A percentile compares a stretch with the other conserved stretches of the same genome.
These are phyloP conservation scores for Ceratotherium simum DNA, from an alignment of 2,113 vertebrate genomes.

Conservation along the genomic window DNA sequence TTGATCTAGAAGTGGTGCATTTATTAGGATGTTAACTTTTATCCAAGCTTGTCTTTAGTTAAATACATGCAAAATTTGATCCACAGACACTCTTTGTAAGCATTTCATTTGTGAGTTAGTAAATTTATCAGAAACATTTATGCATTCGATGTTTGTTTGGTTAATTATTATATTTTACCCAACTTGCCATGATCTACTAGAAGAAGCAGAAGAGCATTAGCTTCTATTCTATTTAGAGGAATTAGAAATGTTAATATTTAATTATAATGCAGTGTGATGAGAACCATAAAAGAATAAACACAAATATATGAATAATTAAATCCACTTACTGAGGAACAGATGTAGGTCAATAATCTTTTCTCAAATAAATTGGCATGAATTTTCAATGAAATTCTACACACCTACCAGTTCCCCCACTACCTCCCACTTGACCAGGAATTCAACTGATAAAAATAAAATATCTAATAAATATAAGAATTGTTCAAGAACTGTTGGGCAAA, in stretches of 20 bases:
- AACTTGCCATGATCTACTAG: not conserved
- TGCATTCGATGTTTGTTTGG: not conserved
- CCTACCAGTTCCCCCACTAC: not conserved
- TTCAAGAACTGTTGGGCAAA: not conserved
- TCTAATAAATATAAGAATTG: not conserved
- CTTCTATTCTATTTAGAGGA: not conserved
- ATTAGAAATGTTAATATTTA: not conserved
- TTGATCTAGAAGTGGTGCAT: not conserved
- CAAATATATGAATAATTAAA: not conserved
- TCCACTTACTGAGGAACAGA: not conserved
- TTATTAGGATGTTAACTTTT: not conserved
- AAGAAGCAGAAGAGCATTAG: not conserved
- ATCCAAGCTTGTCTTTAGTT: not conserved
- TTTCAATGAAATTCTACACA: not conserved
- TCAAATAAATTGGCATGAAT: not conserved
- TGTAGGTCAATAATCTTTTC: not conserved
- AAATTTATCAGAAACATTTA: not conserved
- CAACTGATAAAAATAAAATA: not conserved
- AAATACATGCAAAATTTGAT: not conserved
- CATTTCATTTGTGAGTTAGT: constrained; percentile 29
- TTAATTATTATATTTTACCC: not conserved
- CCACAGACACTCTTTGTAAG: not conserved
- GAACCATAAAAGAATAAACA: not conserved
- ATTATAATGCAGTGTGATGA: not conserved
- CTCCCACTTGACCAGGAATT: not conserved